Evolutionary conservation across 53 echinoderm and acorn worm genomes (phyloP).

Genomic region (Paracentrotus lividus): DNA sequence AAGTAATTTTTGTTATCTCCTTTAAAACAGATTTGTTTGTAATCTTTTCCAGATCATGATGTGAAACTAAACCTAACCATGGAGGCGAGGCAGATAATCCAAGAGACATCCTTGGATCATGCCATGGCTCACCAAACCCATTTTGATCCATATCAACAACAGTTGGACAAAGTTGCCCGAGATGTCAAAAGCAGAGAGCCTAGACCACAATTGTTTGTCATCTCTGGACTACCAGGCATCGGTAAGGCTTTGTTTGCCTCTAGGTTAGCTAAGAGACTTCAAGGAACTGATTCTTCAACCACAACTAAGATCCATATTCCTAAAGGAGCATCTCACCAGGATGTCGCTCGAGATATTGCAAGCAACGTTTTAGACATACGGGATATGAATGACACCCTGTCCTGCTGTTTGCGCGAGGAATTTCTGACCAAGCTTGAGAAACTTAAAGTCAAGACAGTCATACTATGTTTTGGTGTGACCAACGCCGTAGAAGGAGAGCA

Average conservation of each 20-base stretch:
- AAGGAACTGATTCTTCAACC: not conserved
- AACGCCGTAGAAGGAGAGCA: not conserved
- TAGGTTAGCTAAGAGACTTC: slow-evolving; percentile 20
- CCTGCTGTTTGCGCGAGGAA: not conserved
- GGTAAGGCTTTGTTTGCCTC: slow-evolving; percentile 41
- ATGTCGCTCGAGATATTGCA: slow-evolving; percentile 20
- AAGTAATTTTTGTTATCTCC: too few species aligned
- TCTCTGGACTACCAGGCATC: slow-evolving; percentile 48
- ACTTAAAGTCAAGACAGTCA: not conserved
- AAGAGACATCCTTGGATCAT: not conserved
- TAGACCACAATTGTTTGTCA: slow-evolving; percentile 37
- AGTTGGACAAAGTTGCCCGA: not conserved
- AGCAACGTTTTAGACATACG: not conserved
- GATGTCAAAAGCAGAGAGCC: not conserved
- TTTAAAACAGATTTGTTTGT: not conserved
- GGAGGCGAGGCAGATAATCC: not conserved
- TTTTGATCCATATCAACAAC: not conserved
- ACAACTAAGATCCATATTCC: slow-evolving; percentile 14
- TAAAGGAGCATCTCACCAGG: slow-evolving; percentile 9
- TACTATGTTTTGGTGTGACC: slow-evolving; percentile 11
- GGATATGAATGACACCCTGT: not conserved
- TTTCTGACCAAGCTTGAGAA: not conserved
- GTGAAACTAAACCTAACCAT: not conserved
- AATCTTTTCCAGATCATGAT: not conserved
- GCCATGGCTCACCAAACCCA: not conserved